Percentiles rank a stretch among this genome's conserved stretches.
Evolutionary conservation across 2,888 invertebrate species (phyloP).

Genomic region (Drosophila robusta): DNA sequence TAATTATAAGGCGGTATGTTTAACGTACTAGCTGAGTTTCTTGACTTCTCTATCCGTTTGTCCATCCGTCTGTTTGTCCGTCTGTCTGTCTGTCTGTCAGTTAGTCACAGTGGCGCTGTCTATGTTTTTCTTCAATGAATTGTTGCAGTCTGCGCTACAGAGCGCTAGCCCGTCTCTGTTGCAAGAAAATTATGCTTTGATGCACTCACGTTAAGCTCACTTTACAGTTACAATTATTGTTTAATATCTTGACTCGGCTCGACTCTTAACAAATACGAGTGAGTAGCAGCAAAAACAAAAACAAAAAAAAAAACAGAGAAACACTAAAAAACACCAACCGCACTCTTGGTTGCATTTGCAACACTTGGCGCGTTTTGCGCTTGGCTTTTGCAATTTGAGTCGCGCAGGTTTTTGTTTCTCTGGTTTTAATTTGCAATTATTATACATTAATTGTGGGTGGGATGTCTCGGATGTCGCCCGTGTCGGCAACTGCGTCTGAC

Average conservation of each 20-base stretch:
- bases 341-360: conserved; percentile 55
- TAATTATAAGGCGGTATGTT: conserved; percentile 84
- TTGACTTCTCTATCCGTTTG: conserved; percentile 65
- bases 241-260: conserved; percentile 73
- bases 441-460: conserved; percentile 79
- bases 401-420: conserved; percentile 46
- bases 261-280: conserved; percentile 62
- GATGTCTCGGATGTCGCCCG: conserved; percentile 66
- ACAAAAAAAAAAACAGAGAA: neutral
- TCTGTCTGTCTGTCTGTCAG: conserved; percentile 16
- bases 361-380: conserved; percentile 66
- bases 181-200: conserved; percentile 81
- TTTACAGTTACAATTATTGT: conserved; percentile 81
- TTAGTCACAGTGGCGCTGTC: conserved; percentile 22
- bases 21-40: conserved; percentile 73
- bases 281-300: conserved; percentile 23
- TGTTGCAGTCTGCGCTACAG: conserved; percentile 60
- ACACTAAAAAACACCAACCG: conserved; percentile 21
- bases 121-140: conserved; percentile 63
- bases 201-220: conserved; percentile 81
- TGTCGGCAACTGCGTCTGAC: conserved; percentile 15
- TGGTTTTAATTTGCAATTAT: conserved; percentile 75
- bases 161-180: conserved; percentile 62
- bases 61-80: conserved; percentile 24
- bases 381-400: conserved; percentile 64